Conservation (phyloP, 2,797 vertebrate genomes). For the Fistularia commersonii region DNA sequence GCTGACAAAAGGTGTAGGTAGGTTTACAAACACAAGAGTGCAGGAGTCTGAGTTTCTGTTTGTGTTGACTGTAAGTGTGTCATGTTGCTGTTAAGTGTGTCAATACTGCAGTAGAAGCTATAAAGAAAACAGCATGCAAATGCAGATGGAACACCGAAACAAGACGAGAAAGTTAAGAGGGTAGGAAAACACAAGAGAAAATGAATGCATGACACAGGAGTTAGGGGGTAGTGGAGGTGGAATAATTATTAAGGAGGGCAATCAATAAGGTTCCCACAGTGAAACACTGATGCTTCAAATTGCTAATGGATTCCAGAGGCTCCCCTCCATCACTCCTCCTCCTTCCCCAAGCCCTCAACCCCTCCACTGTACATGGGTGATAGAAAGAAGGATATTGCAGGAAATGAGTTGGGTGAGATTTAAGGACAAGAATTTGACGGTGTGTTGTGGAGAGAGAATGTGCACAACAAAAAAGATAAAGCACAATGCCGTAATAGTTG, state of each 20-base stretch:
- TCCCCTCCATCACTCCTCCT: constrained; percentile 17
- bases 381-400: constrained; percentile 32
- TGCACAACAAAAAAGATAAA: not conserved
- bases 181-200: constrained; percentile 15
- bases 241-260: constrained; percentile 76
- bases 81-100: constrained; percentile 26
- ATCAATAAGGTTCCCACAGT: constrained; percentile 83
- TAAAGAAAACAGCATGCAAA: constrained; percentile 10
- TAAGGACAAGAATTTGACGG: constrained; percentile 11
- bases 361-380: constrained; percentile 24
- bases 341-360: constrained; percentile 20
- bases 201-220: constrained; percentile 35
- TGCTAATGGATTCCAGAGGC: constrained; percentile 75
- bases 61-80: constrained; percentile 28
- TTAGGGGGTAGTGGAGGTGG: constrained; percentile 56
- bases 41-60: constrained; percentile 15
- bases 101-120: constrained; percentile 15
- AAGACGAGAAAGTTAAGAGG: too few species aligned
- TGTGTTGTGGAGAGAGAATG: not conserved
- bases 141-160: constrained; percentile 1
- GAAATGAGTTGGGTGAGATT: constrained; percentile 29
- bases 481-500: not conserved
- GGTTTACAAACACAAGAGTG: too few species aligned
- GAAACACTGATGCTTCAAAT: constrained; percentile 67
- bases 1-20: too few species aligned